These are phyloP conservation scores for Echinometra lucunter DNA, from an alignment of 53 echinoderm and acorn worm genomes.

Conservation along the genomic window DNA sequence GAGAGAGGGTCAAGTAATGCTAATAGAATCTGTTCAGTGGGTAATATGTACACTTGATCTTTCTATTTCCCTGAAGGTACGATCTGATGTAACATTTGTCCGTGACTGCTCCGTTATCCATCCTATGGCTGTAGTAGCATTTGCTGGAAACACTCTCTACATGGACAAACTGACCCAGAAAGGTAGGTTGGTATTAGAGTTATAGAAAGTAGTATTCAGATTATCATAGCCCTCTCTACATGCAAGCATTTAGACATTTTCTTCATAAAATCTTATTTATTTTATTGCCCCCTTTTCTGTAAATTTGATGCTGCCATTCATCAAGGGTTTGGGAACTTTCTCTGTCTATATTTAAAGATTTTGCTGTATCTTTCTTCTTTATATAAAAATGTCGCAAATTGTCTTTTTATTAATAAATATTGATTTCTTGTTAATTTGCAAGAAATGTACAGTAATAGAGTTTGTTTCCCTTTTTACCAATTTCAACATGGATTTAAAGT, in stretches of 20 bases:
- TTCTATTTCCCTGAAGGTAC: constrained; percentile 69
- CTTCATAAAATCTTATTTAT: neutral
- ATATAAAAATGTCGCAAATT: too few relatives aligned
- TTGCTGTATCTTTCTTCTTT: too few relatives aligned
- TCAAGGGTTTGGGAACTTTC: neutral
- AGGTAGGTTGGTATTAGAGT: constrained; percentile 11
- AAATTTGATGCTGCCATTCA: neutral
- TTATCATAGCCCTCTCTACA: neutral
- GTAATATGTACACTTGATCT: neutral
- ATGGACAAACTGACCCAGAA: constrained; percentile 37
- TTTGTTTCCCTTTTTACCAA: neutral
- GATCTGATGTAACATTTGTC: constrained; percentile 84
- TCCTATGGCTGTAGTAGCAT: constrained; percentile 81
- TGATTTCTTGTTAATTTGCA: too few relatives aligned
- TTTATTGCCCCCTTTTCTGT: too few relatives aligned
- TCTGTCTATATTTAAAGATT: neutral
- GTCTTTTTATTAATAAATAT: too few relatives aligned
- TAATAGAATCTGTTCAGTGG: too few relatives aligned
- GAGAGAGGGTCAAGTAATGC: too few relatives aligned
- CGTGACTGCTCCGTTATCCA: constrained; percentile 91
- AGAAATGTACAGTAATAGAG: neutral
- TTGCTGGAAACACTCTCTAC: constrained; percentile 50
- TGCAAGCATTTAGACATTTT: neutral
- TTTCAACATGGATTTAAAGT: neutral
- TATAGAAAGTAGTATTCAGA: neutral